Evolutionary conservation across 1,140 invertebrate species (phyloP).

Genomic region (Drosophila mauritiana): DNA sequence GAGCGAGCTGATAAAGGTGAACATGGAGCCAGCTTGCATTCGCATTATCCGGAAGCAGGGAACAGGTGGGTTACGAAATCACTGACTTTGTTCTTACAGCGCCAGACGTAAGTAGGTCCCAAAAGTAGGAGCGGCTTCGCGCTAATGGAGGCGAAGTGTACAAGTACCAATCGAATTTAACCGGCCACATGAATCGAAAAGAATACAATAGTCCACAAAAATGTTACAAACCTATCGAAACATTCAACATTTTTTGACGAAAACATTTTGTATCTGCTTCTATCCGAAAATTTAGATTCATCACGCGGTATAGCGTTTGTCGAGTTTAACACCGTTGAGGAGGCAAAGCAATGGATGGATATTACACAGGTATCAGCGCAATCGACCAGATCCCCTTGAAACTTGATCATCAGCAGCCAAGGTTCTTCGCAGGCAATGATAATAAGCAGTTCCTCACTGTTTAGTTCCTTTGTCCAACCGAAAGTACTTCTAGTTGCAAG

Average conservation of each 20-base stretch:
- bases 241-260: slow-evolving; percentile 80
- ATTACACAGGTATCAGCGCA: slow-evolving; percentile 92
- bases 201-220: slow-evolving; percentile 45
- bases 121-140: slow-evolving; percentile 12
- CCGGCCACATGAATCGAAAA: slow-evolving; percentile 31
- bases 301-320: slow-evolving; percentile 97
- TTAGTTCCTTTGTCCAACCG: not conserved
- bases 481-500: not conserved
- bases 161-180: slow-evolving; percentile 32
- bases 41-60: slow-evolving; percentile 93
- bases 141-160: slow-evolving; percentile 11
- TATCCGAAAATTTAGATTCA: slow-evolving; percentile 89
- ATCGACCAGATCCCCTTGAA: slow-evolving; percentile 39
- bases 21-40: slow-evolving; percentile 92
- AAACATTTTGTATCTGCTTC: slow-evolving; percentile 85
- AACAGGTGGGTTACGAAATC: slow-evolving; percentile 88
- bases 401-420: slow-evolving; percentile 10
- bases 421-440: slow-evolving; percentile 8
- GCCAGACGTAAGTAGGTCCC: slow-evolving; percentile 15
- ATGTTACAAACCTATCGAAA: slow-evolving; percentile 69
- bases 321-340: slow-evolving; percentile 95
- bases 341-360: slow-evolving; percentile 96
- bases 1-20: slow-evolving; percentile 89
- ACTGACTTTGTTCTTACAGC: slow-evolving; percentile 8
- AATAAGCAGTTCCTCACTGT: not conserved